A percentile compares a stretch with the other conserved stretches of the same genome.
Conservation (phyloP, 2,113 vertebrate species). For the Gavia stellata region DNA sequence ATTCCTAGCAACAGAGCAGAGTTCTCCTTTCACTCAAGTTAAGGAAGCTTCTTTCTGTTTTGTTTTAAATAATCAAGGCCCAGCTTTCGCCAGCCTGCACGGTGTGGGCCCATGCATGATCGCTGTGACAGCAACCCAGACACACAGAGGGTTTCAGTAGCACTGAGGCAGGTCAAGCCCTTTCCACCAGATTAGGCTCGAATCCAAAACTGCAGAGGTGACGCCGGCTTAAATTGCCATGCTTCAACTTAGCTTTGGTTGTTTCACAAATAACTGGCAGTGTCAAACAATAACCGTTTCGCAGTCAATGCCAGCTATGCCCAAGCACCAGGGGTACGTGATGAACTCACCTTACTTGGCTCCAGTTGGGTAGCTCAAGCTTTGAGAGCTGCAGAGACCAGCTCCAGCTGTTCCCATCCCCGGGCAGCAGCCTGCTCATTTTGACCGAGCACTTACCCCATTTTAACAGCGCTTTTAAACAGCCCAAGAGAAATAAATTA, state of each 20-base stretch:
- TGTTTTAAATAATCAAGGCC: background rate
- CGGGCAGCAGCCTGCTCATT: background rate
- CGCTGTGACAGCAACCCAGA: background rate
- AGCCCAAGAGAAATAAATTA: background rate
- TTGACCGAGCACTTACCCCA: background rate
- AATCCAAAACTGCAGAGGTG: background rate
- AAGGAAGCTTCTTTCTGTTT: background rate
- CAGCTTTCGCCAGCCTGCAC: background rate
- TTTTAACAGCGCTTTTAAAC: background rate
- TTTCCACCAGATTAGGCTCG: background rate
- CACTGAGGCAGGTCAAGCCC: background rate
- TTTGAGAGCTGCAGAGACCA: background rate
- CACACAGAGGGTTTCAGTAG: background rate
- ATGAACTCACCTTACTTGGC: background rate
- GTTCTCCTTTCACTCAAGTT: background rate
- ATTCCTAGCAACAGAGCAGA: slow-evolving; percentile 34
- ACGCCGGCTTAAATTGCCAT: background rate
- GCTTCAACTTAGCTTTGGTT: background rate
- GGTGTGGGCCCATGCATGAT: background rate
- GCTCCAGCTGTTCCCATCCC: background rate
- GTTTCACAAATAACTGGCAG: background rate
- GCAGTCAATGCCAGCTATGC: background rate
- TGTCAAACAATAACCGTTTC: background rate
- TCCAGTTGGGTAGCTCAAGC: background rate
- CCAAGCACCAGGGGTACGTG: background rate